These are phyloP conservation scores for Lypha dubia DNA, from an alignment of 2,888 invertebrate genomes.

Conservation along the genomic window DNA sequence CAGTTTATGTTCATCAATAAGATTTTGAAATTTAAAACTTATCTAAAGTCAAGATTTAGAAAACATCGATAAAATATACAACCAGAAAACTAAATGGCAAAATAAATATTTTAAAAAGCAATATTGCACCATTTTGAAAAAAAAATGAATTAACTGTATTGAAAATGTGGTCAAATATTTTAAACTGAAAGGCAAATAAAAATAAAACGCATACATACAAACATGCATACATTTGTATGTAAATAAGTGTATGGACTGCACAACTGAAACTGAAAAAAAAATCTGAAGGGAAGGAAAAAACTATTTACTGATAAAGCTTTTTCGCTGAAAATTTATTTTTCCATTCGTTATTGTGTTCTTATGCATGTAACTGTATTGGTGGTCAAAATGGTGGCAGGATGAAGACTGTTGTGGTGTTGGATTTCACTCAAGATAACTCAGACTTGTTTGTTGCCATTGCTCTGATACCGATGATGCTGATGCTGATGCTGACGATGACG, in stretches of 20 bases:
- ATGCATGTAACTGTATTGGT: not conserved
- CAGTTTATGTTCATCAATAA: too few species aligned
- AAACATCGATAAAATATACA: constrained; percentile 29
- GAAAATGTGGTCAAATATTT: constrained; percentile 64
- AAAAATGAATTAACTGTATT: constrained; percentile 18
- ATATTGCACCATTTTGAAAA: constrained; percentile 36
- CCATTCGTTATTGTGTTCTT: not conserved
- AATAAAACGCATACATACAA: not conserved
- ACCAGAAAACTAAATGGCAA: not conserved
- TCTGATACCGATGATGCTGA: not conserved
- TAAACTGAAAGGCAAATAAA: constrained; percentile 38
- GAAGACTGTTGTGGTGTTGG: constrained; percentile 16
- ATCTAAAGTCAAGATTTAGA: not conserved
- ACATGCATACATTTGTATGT: not conserved
- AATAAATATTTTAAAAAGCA: constrained; percentile 39
- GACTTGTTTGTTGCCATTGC: constrained; percentile 8
- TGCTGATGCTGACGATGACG: constrained; percentile 20
- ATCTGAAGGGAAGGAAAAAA: constrained; percentile 5
- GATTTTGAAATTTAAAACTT: too few species aligned
- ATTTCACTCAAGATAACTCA: constrained; percentile 37
- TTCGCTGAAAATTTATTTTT: constrained; percentile 53
- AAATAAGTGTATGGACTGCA: not conserved
- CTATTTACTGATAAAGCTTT: constrained; percentile 46
- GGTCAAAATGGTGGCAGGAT: not conserved
- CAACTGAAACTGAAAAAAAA: constrained; percentile 11